Percentiles rank a stretch among this genome's conserved stretches.
Evolutionary conservation across 2,113 vertebrate species (phyloP).

Genomic region (Helogale parvula): DNA sequence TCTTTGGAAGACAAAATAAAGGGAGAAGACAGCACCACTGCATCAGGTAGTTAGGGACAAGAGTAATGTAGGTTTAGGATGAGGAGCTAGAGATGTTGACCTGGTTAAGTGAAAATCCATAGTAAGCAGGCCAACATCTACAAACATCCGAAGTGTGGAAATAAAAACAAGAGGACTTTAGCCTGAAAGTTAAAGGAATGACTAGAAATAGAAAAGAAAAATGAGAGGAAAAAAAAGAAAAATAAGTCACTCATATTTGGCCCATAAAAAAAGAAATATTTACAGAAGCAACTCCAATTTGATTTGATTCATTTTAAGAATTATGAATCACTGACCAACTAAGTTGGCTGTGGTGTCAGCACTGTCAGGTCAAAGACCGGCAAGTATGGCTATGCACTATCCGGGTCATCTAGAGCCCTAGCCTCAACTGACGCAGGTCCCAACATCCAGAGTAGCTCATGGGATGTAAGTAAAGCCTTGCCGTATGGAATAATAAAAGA

Average conservation of each 20-base stretch:
- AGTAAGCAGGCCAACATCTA: not conserved
- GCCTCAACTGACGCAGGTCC: not conserved
- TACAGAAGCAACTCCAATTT: not conserved
- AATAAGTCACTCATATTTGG: not conserved
- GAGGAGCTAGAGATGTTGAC: not conserved
- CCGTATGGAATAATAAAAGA: not conserved
- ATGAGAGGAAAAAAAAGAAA: too few species aligned
- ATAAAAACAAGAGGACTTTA: not conserved
- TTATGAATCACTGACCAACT: not conserved
- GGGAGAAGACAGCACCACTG: not conserved
- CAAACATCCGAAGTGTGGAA: constrained; percentile 3
- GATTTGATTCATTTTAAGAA: not conserved
- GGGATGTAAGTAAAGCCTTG: not conserved
- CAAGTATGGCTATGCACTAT: too few species aligned
- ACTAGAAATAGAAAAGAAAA: not conserved
- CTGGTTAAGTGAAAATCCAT: not conserved
- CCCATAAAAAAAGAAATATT: not conserved
- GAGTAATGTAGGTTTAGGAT: not conserved
- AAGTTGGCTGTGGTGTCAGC: not conserved
- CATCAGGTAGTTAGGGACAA: not conserved
- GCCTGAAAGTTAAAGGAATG: not conserved
- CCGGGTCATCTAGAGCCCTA: not conserved
- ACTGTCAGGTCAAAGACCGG: not conserved
- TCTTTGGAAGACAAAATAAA: not conserved
- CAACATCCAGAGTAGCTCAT: not conserved